These are phyloP conservation scores for Microplitis manilae DNA, from an alignment of 2,888 invertebrate genomes.

Conservation along the genomic window DNA sequence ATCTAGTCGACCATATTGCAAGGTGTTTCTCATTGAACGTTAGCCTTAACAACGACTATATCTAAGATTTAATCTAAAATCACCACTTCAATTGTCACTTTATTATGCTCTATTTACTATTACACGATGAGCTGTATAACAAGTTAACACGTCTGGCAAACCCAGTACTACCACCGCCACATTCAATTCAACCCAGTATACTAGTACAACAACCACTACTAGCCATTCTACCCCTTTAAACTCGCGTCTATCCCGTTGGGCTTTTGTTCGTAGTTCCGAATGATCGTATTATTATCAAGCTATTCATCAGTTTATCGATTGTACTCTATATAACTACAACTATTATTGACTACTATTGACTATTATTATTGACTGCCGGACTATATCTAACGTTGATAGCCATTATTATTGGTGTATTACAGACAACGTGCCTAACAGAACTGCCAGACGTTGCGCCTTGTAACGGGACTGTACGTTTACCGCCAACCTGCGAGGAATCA, in stretches of 20 bases:
- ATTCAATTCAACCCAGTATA: not conserved
- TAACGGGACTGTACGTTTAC: constrained; percentile 68
- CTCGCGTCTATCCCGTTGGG: not conserved
- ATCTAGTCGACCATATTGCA: not conserved
- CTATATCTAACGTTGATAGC: not conserved
- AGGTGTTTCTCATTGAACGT: not conserved
- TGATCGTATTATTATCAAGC: not conserved
- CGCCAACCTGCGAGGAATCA: constrained; percentile 69
- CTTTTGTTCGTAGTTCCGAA: not conserved
- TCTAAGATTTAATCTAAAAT: not conserved
- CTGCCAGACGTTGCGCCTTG: constrained; percentile 72
- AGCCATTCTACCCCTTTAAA: not conserved
- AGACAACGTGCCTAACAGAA: constrained; percentile 73
- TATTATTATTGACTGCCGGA: not conserved
- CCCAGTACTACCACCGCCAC: not conserved
- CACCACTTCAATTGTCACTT: not conserved
- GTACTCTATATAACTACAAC: not conserved
- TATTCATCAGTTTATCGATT: not conserved
- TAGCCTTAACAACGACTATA: not conserved
- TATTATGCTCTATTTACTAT: not conserved
- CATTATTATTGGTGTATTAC: constrained; percentile 46
- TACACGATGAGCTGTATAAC: not conserved
- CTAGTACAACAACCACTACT: not conserved
- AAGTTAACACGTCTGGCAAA: not conserved
- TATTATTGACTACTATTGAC: constrained; percentile 1